Conservation (phyloP, 2,113 vertebrate species). For the Okapia johnstoni region DNA sequence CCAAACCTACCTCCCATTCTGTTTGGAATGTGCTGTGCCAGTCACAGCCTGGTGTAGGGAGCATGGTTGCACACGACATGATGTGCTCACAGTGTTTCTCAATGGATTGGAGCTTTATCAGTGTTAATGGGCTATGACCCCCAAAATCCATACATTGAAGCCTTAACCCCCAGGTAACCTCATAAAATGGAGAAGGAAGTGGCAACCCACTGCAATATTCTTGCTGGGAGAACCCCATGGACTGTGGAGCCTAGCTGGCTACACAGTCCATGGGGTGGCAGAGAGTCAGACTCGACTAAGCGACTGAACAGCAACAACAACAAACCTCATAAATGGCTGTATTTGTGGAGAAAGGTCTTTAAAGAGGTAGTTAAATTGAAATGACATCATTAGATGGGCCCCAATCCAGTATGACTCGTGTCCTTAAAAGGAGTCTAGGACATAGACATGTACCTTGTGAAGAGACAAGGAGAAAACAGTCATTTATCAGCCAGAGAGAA, state of each 20-base stretch:
- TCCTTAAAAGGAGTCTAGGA: background rate
- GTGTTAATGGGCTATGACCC: background rate
- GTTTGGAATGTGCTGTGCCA: background rate
- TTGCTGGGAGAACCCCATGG: background rate
- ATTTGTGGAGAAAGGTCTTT: background rate
- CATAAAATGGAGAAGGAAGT: background rate
- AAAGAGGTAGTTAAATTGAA: background rate
- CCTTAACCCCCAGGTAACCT: background rate
- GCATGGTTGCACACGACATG: accelerated
- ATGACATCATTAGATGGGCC: background rate
- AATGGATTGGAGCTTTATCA: too few species aligned
- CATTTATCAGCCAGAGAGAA: background rate
- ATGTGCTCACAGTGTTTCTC: background rate
- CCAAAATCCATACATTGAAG: background rate
- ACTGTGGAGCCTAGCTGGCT: background rate
- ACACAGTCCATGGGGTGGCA: background rate
- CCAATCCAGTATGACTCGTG: background rate
- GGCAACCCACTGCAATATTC: background rate
- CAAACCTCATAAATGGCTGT: background rate
- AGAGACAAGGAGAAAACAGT: background rate
- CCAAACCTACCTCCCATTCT: accelerated
- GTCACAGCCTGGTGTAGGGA: background rate
- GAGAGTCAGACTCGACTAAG: background rate
- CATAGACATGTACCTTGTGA: accelerated
- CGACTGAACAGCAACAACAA: background rate